Conservation (phyloP, 2,113 vertebrate genomes). For the Gallinago media region DNA sequence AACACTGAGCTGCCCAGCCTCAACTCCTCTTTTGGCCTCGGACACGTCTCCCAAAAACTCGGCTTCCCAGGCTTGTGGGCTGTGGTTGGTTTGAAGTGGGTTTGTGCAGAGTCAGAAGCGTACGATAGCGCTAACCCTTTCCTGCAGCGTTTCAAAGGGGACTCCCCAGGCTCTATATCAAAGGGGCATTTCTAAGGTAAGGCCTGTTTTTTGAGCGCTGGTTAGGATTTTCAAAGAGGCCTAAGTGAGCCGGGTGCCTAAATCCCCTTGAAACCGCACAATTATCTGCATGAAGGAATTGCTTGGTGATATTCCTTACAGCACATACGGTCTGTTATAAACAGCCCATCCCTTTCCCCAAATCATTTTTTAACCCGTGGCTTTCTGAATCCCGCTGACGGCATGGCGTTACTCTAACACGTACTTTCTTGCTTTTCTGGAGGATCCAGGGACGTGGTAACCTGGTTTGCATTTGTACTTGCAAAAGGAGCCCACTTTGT, state of each 20-base stretch:
- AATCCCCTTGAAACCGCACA: neutral
- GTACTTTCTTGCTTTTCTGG: constrained; percentile 89
- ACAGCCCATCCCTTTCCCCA: neutral
- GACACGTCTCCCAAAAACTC: neutral
- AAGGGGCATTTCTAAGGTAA: constrained; percentile 39
- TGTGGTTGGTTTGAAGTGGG: constrained; percentile 60
- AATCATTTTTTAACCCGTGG: neutral
- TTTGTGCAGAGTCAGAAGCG: constrained; percentile 49
- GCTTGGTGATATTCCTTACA: neutral
- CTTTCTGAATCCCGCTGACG: neutral
- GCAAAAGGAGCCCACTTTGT: constrained; percentile 96
- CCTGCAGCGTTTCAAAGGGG: constrained; percentile 59
- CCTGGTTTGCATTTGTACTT: constrained; percentile 98
- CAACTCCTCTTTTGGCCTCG: constrained; percentile 10
- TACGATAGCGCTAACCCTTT: constrained; percentile 29
- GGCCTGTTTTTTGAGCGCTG: neutral
- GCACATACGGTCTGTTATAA: neutral
- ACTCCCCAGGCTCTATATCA: constrained; percentile 57
- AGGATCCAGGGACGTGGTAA: constrained; percentile 88
- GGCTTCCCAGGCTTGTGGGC: neutral
- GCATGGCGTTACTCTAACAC: neutral
- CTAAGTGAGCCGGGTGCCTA: neutral
- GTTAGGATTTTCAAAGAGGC: constrained; percentile 11
- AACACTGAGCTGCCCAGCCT: neutral
- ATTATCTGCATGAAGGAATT: neutral